These are phyloP conservation scores for Erythrocercus mccallii DNA, from an alignment of 2,113 vertebrate genomes.

Conservation along the genomic window DNA sequence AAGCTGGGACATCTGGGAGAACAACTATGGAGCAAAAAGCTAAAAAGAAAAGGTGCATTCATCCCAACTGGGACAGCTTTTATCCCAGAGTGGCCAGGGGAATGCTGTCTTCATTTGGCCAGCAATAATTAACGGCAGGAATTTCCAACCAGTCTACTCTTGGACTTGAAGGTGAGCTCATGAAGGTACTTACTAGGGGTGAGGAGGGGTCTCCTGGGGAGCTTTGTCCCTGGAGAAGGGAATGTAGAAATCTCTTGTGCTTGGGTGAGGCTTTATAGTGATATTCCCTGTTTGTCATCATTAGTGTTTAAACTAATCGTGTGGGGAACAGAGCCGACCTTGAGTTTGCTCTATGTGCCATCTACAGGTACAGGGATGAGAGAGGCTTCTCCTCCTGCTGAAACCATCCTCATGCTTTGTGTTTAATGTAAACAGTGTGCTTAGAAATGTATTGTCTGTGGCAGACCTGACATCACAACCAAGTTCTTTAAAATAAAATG, in stretches of 20 bases:
- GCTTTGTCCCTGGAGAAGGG: not conserved
- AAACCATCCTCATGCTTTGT: not conserved
- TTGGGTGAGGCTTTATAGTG: not conserved
- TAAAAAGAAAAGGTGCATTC: not conserved
- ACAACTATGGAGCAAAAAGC: not conserved
- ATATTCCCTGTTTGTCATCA: not conserved
- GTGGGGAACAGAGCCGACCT: not conserved
- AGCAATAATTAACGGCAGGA: not conserved
- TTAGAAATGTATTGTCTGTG: constrained; percentile 30
- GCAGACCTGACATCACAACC: constrained; percentile 38
- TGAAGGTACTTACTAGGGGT: not conserved
- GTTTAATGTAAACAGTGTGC: constrained; percentile 6
- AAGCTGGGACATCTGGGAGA: not conserved
- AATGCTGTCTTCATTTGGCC: not conserved
- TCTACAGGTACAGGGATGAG: not conserved
- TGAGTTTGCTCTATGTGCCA: not conserved
- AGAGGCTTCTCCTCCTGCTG: not conserved
- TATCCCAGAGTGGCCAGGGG: not conserved
- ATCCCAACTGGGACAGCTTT: not conserved
- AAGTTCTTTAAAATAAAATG: constrained; percentile 31
- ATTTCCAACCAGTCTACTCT: not conserved
- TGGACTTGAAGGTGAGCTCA: not conserved
- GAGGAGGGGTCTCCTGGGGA: not conserved
- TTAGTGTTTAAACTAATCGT: not conserved
- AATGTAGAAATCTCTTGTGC: not conserved